Evolutionary conservation across 2,888 invertebrate species (phyloP).

Genomic region (Anorthoa munda): DNA sequence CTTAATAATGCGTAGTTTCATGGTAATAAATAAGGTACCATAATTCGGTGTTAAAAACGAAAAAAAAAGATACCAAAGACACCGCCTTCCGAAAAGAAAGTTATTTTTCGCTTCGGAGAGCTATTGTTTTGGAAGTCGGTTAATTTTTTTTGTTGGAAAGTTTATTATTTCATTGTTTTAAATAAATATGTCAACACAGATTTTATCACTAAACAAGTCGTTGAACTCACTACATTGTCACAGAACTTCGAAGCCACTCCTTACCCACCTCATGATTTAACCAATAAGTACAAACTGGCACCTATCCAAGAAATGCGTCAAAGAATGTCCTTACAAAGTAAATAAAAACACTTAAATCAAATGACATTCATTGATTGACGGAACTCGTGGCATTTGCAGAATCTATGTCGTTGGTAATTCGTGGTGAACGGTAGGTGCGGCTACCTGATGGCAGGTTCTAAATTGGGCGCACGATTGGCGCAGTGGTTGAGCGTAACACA

Average conservation of each 20-base stretch:
- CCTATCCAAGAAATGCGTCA: constrained; percentile 35
- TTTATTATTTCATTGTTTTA: too few relatives aligned
- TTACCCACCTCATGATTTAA: constrained; percentile 36
- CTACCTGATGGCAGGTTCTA: neutral
- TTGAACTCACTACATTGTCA: neutral
- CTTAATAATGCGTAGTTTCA: too few relatives aligned
- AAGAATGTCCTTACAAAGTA: constrained; percentile 50
- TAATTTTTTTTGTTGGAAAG: too few relatives aligned
- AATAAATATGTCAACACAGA: too few relatives aligned
- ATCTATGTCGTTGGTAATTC: constrained; percentile 49
- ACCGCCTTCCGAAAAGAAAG: too few relatives aligned
- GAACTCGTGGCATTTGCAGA: constrained; percentile 39
- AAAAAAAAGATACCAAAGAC: too few relatives aligned
- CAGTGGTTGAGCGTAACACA: too few relatives aligned
- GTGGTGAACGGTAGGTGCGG: constrained; percentile 12
- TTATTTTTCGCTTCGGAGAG: too few relatives aligned
- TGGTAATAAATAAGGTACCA: too few relatives aligned
- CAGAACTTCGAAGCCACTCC: constrained; percentile 5
- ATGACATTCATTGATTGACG: constrained; percentile 56
- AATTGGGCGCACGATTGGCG: too few relatives aligned
- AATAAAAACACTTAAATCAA: constrained; percentile 61
- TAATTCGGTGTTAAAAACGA: too few relatives aligned
- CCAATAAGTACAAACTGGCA: constrained; percentile 40
- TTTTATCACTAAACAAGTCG: neutral
- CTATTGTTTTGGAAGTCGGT: too few relatives aligned